Base-by-base conservation (phyloP, 2,113 vertebrate species). In the Meriones unguiculatus region DNA sequence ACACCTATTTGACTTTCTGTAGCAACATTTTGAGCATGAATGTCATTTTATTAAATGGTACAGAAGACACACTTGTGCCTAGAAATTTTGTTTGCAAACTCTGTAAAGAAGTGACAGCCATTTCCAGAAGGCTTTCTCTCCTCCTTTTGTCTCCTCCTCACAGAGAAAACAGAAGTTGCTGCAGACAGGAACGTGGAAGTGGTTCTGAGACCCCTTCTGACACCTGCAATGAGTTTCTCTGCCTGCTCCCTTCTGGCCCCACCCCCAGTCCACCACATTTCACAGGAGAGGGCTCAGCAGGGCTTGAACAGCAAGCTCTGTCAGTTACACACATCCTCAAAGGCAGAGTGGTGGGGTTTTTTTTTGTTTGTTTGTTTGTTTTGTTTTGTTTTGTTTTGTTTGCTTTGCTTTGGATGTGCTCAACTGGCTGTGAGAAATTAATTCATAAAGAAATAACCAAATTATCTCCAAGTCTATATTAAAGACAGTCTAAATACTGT, bases 361-460 rank as follows among this genome's bases (percentile, higher is more conserved):
- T 41, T 41, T 41, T 41, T n/a, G n/a, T n/a, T n/a, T n/a, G n/a
- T n/a, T n/a, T n/a, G n/a, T n/a, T n/a, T n/a, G 41, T 46, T 46
- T 46, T 46, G 41, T 46, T 46, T 46, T 46, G 41, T 46, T 46
- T 46, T 46, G 41, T 46, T 46, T 46, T 46, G 41, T n/a, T 46
- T 46, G 41, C 41, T 57, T 52, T 81, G 50, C 77, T 94, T 95
- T 94, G 96, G 84, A 97, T 92, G 78, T 89, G 93, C 87, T 87
- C 94, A 96, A 97, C 46, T 84, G 62, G 80, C 54, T 84, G 87
- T 78, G 87, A 95, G 90, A 96, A 97, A 97, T 92, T 92, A 97
- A 92, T 95, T 94, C 72, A 90, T 70, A 97, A 91, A 96, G 57
- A 32, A 96, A 75, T 87, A 92, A 82, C 41, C 75, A 52, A 70